Percentiles rank a stretch among this genome's conserved stretches.
phyloP scores from a whole-genome alignment of 2,888 invertebrate genomes.

The Blastobasis lacticolella region DNA sequence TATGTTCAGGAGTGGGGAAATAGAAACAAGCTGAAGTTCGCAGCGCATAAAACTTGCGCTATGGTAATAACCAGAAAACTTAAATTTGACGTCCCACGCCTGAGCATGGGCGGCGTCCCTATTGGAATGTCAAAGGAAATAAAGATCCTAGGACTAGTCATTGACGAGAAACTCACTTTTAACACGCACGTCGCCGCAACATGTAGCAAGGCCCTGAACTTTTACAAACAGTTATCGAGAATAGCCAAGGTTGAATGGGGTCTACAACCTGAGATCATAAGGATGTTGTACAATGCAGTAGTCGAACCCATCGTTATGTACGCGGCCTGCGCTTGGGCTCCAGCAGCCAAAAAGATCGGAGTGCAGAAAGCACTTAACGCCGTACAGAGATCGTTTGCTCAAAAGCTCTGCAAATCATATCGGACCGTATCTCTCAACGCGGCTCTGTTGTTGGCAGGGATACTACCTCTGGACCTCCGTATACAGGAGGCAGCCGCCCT shows the following conservation, averaged over 20 bases:
- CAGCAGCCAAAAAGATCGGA: not conserved
- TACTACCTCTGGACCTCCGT: not conserved
- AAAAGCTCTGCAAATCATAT: not conserved
- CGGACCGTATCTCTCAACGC: not conserved
- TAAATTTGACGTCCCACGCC: not conserved
- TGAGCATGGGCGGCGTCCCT: not conserved
- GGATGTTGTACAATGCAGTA: not conserved
- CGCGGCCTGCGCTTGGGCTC: constrained; percentile 2
- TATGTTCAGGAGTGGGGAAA: constrained; percentile 3
- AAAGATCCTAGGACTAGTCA: not conserved
- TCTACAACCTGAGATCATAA: not conserved
- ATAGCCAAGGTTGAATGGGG: not conserved
- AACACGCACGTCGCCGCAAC: not conserved
- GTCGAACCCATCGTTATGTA: constrained; percentile 2
- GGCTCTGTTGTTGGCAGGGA: not conserved
- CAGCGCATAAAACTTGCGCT: not conserved
- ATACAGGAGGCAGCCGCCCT: not conserved
- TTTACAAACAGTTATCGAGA: not conserved
- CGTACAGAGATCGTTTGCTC: not conserved
- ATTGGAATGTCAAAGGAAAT: not conserved
- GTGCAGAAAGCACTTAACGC: not conserved
- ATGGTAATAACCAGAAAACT: not conserved
- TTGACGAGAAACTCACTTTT: not conserved
- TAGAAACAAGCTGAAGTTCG: not conserved
- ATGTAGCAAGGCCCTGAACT: not conserved